Base-by-base conservation (phyloP, 2,113 vertebrate species). In the Sphaerodactylus townsendi region DNA sequence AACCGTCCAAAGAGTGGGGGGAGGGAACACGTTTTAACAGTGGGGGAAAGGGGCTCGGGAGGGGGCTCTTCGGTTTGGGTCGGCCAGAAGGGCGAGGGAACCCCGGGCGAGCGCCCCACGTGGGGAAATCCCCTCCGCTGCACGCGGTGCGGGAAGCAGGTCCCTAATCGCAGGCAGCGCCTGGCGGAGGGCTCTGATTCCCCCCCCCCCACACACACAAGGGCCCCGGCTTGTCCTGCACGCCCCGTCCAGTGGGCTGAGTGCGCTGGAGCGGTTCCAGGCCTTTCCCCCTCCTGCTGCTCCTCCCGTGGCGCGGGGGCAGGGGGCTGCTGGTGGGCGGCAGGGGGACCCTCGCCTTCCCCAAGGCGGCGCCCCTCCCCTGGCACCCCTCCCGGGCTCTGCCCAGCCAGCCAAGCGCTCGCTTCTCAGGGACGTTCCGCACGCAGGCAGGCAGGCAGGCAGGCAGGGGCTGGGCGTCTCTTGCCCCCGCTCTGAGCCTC, bases 401-500 rank as follows among this genome's bases (percentile, higher is more conserved):
- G 73, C 82, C 82, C 44, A 75, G 72, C 13, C n/a, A n/a, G 72
- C 74, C 33, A 23, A 33, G 50, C n/a, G 30, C 59, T 37, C 17
- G n/a, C 81, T 19, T 23, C 17, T 75, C 74, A 46, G 66, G 50
- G 74, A 68, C 74, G 75, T 15, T 71, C 66, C 35, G 90, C 90
- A 46, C 81, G 74, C 87, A 89, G 89, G 83, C 79, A 85, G 87
- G 48, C 53, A 56, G 59, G 86, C 83, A 90, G 90, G 88, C 48
- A 53, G 88, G 90, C 89, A 88, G 85, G 85, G 86, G 84, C 83
- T 80, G 90, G 85, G 73, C 65, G 73, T 75, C 81, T 25, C 59
- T 56, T 23, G 89, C 89, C 88, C 90, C 87, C 90, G 76, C 87
- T 85, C 84, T 85, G 86, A 83, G 87, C 87, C 84, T 77, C 86